Base-by-base conservation (phyloP, 2,113 vertebrate species). In the Zosterops hypoxanthus region DNA sequence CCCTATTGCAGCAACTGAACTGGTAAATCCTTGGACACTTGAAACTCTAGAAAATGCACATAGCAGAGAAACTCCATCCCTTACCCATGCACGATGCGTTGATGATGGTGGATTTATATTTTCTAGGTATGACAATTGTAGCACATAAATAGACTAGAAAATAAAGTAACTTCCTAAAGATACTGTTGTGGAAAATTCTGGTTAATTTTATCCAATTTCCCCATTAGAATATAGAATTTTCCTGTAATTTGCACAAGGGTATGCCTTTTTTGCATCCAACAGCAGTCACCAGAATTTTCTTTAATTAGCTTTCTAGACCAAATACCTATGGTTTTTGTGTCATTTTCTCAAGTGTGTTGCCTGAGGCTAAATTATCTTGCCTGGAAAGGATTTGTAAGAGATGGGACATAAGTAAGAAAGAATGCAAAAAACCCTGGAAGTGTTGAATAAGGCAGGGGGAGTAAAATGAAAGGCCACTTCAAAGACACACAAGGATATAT, bases 31-130 rank as follows among this genome's bases (percentile, higher is more conserved):
- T 47, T 25, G 29, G 36, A 26, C 16, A 16, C 15, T 24, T n/a
- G 18, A 28, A 94, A 50, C 20, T 25, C 11, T 59, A 84, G 8
- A 55, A 87, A 84, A 70, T 24, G 20, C 28, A 60, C 9, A 5
- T 2, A 39, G 31, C 12, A 44, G 46, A 73, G 50, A 81, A 89
- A 49, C 12, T 41, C 12, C 25, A 8, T 69, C 55, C 18, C 17
- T 70, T 17, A 42, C 13, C 11, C 16, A 28, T 17, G 24, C 19
- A 28, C 0, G 1, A 24, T 1, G 3, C 20, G 3, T 19, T 46
- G 57, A 6, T 59, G 21, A 33, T 1, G 2, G 9, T 44, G 3
- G 22, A 22, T 31, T 64, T 72, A 6, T 3, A 25, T 12, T 60
- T 84, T 81, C 42, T 19, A 49, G 17, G 2, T 12, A 31, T 41